Conservation (phyloP, 2,113 vertebrate species). For the Cochlearius cochlearius region DNA sequence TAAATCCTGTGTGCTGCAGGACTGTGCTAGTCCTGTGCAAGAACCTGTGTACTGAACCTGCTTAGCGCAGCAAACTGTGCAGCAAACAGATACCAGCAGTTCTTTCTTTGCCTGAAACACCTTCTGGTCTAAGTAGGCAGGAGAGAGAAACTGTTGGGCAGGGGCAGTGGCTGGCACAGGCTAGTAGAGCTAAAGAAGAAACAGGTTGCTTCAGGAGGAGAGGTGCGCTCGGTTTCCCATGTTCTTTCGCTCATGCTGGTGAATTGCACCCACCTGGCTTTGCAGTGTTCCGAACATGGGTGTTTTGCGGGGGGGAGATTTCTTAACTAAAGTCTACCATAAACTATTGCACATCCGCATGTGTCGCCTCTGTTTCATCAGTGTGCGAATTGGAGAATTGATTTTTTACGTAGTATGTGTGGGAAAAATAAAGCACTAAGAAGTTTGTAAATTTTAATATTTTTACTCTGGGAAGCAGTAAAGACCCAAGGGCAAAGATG, state of each 20-base stretch:
- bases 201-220: background rate
- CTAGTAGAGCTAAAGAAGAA: background rate
- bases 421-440: background rate
- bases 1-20: background rate
- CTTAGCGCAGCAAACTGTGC: background rate
- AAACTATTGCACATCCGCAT: background rate
- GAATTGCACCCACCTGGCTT: background rate
- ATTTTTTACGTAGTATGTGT: rapidly evolving
- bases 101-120: background rate
- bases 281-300: background rate
- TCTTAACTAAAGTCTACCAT: background rate
- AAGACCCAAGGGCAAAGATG: background rate
- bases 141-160: too few relatives aligned
- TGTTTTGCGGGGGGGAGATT: background rate
- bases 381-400: background rate
- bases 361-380: background rate
- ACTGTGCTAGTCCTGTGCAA: background rate
- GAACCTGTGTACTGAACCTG: rapidly evolving
- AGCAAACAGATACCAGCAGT: background rate
- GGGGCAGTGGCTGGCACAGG: background rate
- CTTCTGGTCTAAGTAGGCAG: background rate
- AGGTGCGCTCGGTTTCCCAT: rapidly evolving
- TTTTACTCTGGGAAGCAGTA: background rate
- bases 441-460: background rate
- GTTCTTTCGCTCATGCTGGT: background rate